Base-by-base conservation (phyloP, 1,140 invertebrate species). In the Drosophila lacertosa region DNA sequence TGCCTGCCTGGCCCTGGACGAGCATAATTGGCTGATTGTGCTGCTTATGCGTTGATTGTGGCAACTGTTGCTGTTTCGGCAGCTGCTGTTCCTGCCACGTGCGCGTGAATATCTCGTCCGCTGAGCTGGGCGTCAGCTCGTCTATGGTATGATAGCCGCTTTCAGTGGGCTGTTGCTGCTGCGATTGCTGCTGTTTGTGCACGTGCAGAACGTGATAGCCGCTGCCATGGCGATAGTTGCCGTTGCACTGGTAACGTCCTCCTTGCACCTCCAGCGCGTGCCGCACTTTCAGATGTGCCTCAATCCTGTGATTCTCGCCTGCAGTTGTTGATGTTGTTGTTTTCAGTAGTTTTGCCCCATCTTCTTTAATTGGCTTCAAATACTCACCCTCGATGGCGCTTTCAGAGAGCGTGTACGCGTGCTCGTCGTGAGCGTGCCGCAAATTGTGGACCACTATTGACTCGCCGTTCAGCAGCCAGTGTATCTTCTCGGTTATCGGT, bases 281-380 rank as follows among this genome's bases (percentile, higher is more conserved):
- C 42, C 79, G 74, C 33, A 91, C 90, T 4, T 59, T 77, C 4
- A 91, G 60, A 39, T 81, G 86, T 13, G 90, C 89, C 73, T 91
- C 89, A 48, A 91, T 91, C 71, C 79, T 91, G 71, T 91, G 83
- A 42, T 76, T 77, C 67, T 91, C 90, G 86, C 90, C 90, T 91
- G 86, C 44, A 58, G 33, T 40, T 29, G 33, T 40, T 55, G 40
- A 45, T 15, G 9, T 20, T 5, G 45, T 26, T 11, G 9, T 1
- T 32, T 40, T 20, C 10, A 20, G 11, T 20, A 59, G 35, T 44
- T 35, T 18, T 4, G 16, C 54, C 13, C 20, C 37, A 15, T n/a
- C 37, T 29, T 13, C 37, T 10, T 39, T 33, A 33, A 40, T 18
- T 33, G 16, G 1, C 44, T 50, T 9, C 2, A 26, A n/a, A 78